Base-by-base conservation (phyloP, 2,113 vertebrate species). In the Atractosteus spatula region DNA sequence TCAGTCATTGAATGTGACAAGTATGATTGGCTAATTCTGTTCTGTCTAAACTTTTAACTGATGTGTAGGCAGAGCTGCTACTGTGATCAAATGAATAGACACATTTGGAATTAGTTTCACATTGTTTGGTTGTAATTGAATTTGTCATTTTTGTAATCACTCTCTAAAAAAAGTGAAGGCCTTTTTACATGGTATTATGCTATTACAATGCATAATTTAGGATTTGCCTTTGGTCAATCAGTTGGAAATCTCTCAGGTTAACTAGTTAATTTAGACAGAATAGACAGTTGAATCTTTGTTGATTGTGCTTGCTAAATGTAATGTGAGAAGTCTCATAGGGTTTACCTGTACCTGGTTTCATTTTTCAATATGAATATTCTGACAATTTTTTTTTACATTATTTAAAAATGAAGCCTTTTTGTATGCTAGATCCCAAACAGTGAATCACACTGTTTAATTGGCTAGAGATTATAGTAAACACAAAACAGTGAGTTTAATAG, bases 91-190 rank as follows among this genome's bases (percentile, higher is more conserved):
- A 70, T 59, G 55, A 11, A 70, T 14, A 44, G 56, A 45, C 41
- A 16, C 68, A 61, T 70, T 61, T 61, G 68, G 41, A 13, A 61
- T 70, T 70, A 59, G 56, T 70, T 70, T 70, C 68, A 57, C 41
- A 70, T 70, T 59, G 55, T 70, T 57, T 59, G 55, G 68, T 54
- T 17, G 41, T 61, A 70, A 70, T 70, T 70, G 68, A 70, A 61
- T 70, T 70, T 70, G 68, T 70, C 68, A 70, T 55, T 44, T 70
- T 70, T 61, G 56, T 43, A 70, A 61, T 70, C 68, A 59, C 68
- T 70, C 68, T 45, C 68, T 70, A 61, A 61, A 43, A 61, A 3
- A 70, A 61, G 29, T 45, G 56, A 70, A 61, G 56, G 55, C 55
- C 68, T 61, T 61, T 59, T 70, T 59, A 12, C 68, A 13, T 8